A percentile compares a stretch with the other conserved stretches of the same genome.
Conservation (phyloP, 1,140 invertebrate genomes). For the Drosophila pseudoananassae region DNA sequence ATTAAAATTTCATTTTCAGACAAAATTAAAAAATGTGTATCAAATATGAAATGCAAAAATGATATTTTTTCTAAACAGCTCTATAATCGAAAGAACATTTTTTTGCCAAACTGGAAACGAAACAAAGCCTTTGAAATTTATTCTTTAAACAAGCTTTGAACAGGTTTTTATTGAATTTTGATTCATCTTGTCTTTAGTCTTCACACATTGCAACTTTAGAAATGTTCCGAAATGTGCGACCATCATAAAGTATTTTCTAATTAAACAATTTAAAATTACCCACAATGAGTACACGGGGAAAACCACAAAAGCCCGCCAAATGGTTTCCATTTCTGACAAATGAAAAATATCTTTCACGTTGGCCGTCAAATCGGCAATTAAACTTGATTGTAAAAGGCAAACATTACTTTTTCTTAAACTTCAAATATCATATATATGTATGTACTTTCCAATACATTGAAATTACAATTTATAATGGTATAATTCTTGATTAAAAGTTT, state of each 20-base stretch:
- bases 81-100: neutral
- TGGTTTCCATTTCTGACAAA: slow-evolving; percentile 36
- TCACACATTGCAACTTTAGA: neutral
- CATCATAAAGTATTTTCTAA: slow-evolving; percentile 29
- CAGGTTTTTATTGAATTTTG: slow-evolving; percentile 10
- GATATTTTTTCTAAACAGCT: neutral
- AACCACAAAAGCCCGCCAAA: slow-evolving; percentile 19
- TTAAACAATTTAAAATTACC: slow-evolving; percentile 15
- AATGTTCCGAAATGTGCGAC: slow-evolving; percentile 11
- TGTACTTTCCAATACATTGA: no score
- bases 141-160: slow-evolving; percentile 13
- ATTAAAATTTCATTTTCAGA: no score
- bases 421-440: no score
- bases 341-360: slow-evolving; percentile 18
- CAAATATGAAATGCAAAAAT: neutral
- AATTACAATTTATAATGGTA: neutral
- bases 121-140: slow-evolving; percentile 7
- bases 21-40: no score
- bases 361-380: slow-evolving; percentile 5
- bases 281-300: slow-evolving; percentile 3
- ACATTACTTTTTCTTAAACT: neutral
- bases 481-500: no score
- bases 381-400: slow-evolving; percentile 16
- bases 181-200: neutral
- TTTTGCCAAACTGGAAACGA: neutral